Evolutionary conservation across 2,888 invertebrate genomes (phyloP), one percentile per base, ranked within the genome.

Genomic region (Caprella mutica): DNA sequence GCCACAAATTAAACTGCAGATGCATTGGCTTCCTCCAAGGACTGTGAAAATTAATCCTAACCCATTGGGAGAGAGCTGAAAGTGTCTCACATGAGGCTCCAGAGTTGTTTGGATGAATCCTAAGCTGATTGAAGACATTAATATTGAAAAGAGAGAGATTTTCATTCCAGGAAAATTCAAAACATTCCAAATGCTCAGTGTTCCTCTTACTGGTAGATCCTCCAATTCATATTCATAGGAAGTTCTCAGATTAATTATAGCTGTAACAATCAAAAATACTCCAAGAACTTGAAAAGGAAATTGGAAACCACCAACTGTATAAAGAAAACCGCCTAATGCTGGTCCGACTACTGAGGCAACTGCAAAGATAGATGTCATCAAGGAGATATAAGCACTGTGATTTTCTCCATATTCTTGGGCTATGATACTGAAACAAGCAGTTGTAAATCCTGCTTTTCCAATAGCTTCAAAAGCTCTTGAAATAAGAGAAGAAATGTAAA

Each of bases 91-190:
- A 75, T 92, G 92, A 0, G 86, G 87, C 67, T 91, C 88, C 21
- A 93, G 75, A 0, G 91, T 91, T 0, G 91, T 90, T 70, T 88
- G 86, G 21, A 92, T 76, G 72, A 90, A 93, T 19, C 87, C 87
- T 52, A 88, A 86, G 66, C 86, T 86, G 77, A 84, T 81, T 63
- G 86, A 85, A 0, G 86, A 85, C 0, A 78, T 81, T 59, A 85
- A 79, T 68, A 86, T 85, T 68, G 84, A 84, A 57, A 79, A 73
- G 40, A 84, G 78, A 1, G 85, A 78, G 39, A 87, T 71, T 35
- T 83, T 69, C 2, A 87, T 82, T 23, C 85, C 84, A 17, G 86
- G 86, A 55, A 86, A 82, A 68, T 75, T n/a, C n/a, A n/a, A n/a
- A n/a, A n/a, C n/a, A n/a, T n/a, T n/a, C n/a, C n/a, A n/a, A n/a